Evolutionary conservation across 2,113 vertebrate genomes (phyloP).

Genomic region (Bubo scandiacus): DNA sequence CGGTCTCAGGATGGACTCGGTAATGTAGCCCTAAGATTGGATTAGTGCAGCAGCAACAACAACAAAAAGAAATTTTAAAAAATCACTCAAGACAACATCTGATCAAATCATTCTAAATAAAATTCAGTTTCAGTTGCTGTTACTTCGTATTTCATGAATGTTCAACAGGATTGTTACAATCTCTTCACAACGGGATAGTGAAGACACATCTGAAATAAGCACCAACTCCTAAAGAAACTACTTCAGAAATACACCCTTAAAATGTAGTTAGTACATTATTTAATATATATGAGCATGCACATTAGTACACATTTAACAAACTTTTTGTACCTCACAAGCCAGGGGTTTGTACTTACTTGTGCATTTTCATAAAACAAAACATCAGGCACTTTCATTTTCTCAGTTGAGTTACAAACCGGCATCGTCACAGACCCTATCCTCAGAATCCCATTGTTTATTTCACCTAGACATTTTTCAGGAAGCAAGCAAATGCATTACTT

Average conservation of each 20-base stretch:
- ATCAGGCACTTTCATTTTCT: constrained; percentile 95
- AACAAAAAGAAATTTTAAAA: neutral
- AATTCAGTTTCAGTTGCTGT: neutral
- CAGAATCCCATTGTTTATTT: constrained; percentile 81
- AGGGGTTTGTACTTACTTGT: constrained; percentile 79
- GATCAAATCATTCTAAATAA: neutral
- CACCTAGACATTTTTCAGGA: constrained; percentile 74
- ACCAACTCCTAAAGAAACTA: neutral
- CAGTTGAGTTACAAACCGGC: constrained; percentile 79
- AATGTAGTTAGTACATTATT: neutral
- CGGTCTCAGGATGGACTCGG: neutral
- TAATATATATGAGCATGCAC: neutral
- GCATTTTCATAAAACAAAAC: constrained; percentile 95
- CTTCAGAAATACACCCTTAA: neutral
- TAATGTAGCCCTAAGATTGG: neutral
- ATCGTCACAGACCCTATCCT: constrained; percentile 84
- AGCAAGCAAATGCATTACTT: constrained; percentile 4
- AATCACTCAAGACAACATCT: neutral
- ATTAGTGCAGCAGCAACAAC: neutral
- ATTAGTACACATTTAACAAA: neutral
- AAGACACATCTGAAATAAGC: neutral
- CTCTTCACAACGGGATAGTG: neutral
- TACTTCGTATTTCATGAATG: neutral
- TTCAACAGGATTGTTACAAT: neutral
- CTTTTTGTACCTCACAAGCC: neutral